Evolutionary conservation across 2,888 invertebrate genomes (phyloP).

Genomic region (Eupithecia subfuscata): DNA sequence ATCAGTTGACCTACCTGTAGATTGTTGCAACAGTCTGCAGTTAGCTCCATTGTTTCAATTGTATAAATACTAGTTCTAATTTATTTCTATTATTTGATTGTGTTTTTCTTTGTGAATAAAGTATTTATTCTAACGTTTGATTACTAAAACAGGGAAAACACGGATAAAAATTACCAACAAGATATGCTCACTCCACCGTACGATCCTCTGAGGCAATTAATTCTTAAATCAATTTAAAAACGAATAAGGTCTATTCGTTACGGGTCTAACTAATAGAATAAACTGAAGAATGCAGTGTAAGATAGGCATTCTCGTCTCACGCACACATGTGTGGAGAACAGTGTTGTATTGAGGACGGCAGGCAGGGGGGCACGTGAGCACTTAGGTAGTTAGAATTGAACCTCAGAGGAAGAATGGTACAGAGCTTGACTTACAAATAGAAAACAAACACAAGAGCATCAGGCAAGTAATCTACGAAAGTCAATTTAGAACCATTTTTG

Average conservation of each 20-base stretch:
- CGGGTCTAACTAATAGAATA: conserved; percentile 31
- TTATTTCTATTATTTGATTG: too few relatives aligned
- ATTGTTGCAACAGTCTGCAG: too few relatives aligned
- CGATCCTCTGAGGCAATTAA: background rate
- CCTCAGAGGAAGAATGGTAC: background rate
- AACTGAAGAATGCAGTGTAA: conserved; percentile 30
- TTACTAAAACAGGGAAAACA: conserved; percentile 1
- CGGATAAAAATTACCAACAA: background rate
- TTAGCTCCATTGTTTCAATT: too few relatives aligned
- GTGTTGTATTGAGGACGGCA: conserved; percentile 18
- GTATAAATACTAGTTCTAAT: too few relatives aligned
- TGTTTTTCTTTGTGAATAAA: too few relatives aligned
- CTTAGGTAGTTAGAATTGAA: background rate
- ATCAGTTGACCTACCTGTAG: too few relatives aligned
- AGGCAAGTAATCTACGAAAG: background rate
- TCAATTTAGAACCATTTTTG: background rate
- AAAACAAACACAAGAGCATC: conserved; percentile 1
- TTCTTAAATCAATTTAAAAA: conserved; percentile 5
- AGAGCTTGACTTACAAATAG: background rate
- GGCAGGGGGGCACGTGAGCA: background rate
- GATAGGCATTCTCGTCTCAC: conserved; percentile 23
- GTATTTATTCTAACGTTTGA: background rate
- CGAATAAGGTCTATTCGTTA: conserved; percentile 23
- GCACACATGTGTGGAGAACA: background rate
- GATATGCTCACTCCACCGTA: background rate